phyloP scores from a whole-genome alignment of 2,113 vertebrate genomes.

The Piaya cayana region DNA sequence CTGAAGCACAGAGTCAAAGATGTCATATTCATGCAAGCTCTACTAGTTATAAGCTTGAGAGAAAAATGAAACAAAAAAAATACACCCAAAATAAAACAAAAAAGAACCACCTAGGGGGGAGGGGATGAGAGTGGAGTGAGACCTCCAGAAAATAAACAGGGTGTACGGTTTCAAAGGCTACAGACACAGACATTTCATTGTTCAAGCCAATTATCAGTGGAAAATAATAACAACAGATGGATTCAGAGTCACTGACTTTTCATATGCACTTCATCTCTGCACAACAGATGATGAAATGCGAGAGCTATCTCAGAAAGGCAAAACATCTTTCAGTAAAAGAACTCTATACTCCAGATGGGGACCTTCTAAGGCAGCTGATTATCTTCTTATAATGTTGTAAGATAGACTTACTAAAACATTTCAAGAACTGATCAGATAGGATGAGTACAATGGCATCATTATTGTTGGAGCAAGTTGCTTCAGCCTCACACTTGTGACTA shows the following conservation, averaged over 20 bases:
- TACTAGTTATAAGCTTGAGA: slow-evolving; percentile 72
- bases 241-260: slow-evolving; percentile 94
- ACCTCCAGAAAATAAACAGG: slow-evolving; percentile 89
- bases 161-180: slow-evolving; percentile 96
- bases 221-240: slow-evolving; percentile 99
- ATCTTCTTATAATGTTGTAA: slow-evolving; percentile 82
- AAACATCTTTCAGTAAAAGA: slow-evolving; percentile 83
- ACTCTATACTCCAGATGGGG: slow-evolving; percentile 93
- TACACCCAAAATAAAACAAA: slow-evolving; percentile 3
- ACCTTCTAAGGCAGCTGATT: slow-evolving; percentile 88
- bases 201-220: slow-evolving; percentile 99
- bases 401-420: slow-evolving; percentile 83
- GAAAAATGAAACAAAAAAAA: slow-evolving; percentile 48
- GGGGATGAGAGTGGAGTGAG: slow-evolving; percentile 67
- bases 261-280: slow-evolving; percentile 87
- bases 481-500: slow-evolving; percentile 50
- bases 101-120: neutral
- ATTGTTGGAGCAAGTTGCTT: slow-evolving; percentile 67
- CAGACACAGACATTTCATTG: slow-evolving; percentile 99
- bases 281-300: slow-evolving; percentile 97
- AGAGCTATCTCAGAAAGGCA: slow-evolving; percentile 88
- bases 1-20: slow-evolving; percentile 81
- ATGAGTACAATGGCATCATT: slow-evolving; percentile 78
- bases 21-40: slow-evolving; percentile 78
- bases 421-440: slow-evolving; percentile 78